Evolutionary conservation across 2,113 vertebrate genomes (phyloP).

Genomic region (Ophthalmolycus amberensis): DNA sequence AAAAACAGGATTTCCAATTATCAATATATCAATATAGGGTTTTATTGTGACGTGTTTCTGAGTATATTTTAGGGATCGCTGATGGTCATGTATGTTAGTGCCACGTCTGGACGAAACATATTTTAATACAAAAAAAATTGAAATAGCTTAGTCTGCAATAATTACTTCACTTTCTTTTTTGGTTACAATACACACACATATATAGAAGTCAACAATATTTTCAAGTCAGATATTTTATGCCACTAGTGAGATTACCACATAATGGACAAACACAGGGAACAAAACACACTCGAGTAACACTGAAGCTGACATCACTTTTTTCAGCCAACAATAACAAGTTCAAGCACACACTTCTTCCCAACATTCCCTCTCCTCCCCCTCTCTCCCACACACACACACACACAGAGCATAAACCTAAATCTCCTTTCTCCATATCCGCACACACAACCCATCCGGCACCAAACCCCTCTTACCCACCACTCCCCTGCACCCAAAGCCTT

Average conservation of each 20-base stretch:
- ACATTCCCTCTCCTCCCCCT: constrained; percentile 56
- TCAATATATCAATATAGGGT: background rate
- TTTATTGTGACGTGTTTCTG: background rate
- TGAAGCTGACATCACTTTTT: constrained; percentile 76
- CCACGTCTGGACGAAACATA: background rate
- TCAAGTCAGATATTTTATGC: constrained; percentile 28
- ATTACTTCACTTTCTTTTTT: background rate
- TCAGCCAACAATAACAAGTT: constrained; percentile 78
- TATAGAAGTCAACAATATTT: constrained; percentile 29
- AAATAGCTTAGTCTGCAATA: background rate
- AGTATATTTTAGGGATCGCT: background rate
- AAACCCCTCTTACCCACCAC: constrained; percentile 72
- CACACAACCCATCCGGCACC: constrained; percentile 48
- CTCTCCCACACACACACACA: constrained; percentile 27
- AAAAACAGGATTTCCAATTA: background rate
- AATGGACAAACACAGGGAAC: constrained; percentile 54
- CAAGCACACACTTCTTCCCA: constrained; percentile 74
- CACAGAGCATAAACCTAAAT: constrained; percentile 32
- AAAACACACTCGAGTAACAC: constrained; percentile 72
- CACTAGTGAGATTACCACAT: constrained; percentile 50
- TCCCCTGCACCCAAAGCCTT: constrained; percentile 74
- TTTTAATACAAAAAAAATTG: background rate
- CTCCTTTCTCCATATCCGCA: constrained; percentile 44
- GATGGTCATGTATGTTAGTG: background rate
- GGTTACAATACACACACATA: background rate